These are phyloP conservation scores for Karalla daura DNA, from an alignment of 2,797 vertebrate species.

Conservation along the genomic window DNA sequence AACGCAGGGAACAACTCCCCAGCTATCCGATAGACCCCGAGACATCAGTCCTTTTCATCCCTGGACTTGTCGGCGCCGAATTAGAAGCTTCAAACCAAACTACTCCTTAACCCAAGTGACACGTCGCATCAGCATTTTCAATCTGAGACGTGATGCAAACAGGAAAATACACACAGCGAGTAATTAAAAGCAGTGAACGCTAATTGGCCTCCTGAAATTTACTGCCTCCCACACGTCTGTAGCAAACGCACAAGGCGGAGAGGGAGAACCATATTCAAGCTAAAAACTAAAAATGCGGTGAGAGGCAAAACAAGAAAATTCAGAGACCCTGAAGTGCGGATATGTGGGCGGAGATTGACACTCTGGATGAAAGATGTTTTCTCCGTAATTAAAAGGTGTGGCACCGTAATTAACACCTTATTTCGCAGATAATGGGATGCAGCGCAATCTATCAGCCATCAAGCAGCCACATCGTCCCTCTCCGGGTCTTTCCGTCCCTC, in stretches of 20 bases:
- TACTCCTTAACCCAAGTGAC: neutral
- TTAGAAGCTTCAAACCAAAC: neutral
- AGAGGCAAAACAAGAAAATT: neutral
- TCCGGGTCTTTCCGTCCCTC: slow-evolving; percentile 29
- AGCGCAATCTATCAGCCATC: slow-evolving; percentile 56
- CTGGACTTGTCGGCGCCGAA: neutral
- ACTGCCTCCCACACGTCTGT: neutral
- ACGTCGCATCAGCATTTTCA: neutral
- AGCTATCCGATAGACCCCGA: neutral
- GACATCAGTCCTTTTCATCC: neutral
- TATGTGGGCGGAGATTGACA: slow-evolving; percentile 6
- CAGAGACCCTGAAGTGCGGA: neutral
- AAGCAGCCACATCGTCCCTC: slow-evolving; percentile 28
- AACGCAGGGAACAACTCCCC: neutral
- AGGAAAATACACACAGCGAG: no score
- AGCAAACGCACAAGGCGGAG: neutral
- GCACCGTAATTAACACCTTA: slow-evolving; percentile 68
- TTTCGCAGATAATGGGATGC: slow-evolving; percentile 67
- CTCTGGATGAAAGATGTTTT: slow-evolving; percentile 12
- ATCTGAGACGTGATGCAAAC: neutral
- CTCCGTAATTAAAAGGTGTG: slow-evolving; percentile 60
- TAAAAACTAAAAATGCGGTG: neutral
- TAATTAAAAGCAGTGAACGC: no score
- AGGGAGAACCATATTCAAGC: neutral
- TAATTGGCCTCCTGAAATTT: no score